phyloP scores from a whole-genome alignment of 2,888 invertebrate species.

The Nasonia oneida region DNA sequence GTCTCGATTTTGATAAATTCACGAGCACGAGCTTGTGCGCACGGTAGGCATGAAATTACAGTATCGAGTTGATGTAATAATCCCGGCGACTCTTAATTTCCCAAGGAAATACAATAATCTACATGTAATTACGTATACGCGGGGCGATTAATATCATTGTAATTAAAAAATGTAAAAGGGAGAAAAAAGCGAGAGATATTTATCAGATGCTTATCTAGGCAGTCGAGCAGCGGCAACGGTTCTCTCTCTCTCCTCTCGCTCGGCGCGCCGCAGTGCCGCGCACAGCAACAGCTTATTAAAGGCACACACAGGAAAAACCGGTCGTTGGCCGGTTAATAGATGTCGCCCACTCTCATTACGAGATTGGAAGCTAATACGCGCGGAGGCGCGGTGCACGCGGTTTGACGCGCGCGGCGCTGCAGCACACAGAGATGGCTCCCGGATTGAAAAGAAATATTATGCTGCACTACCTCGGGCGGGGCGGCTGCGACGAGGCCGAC shows the following conservation, averaged over 20 bases:
- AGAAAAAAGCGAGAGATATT: slow-evolving; percentile 40
- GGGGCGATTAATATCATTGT: slow-evolving; percentile 59
- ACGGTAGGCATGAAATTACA: neutral
- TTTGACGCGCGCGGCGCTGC: neutral
- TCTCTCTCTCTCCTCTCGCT: neutral
- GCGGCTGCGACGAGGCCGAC: neutral
- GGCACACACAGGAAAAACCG: slow-evolving; percentile 55
- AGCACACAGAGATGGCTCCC: slow-evolving; percentile 18
- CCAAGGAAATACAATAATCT: slow-evolving; percentile 57
- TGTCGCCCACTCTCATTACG: slow-evolving; percentile 62
- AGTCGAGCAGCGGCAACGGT: slow-evolving; percentile 36
- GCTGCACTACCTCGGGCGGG: neutral
- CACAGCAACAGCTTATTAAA: slow-evolving; percentile 37
- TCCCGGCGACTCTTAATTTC: slow-evolving; percentile 37
- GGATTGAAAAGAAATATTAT: slow-evolving; percentile 14
- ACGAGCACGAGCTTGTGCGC: neutral
- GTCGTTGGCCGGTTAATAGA: slow-evolving; percentile 58
- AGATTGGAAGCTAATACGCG: slow-evolving; percentile 55
- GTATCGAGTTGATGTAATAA: slow-evolving; percentile 11
- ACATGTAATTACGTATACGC: slow-evolving; percentile 48
- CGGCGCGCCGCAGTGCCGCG: neutral
- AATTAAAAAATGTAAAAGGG: slow-evolving; percentile 58
- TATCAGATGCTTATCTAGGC: slow-evolving; percentile 60
- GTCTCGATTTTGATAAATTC: neutral
- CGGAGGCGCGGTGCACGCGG: slow-evolving; percentile 18